phyloP scores from a whole-genome alignment of 1,140 invertebrate genomes.

The Ceratina japonica region DNA sequence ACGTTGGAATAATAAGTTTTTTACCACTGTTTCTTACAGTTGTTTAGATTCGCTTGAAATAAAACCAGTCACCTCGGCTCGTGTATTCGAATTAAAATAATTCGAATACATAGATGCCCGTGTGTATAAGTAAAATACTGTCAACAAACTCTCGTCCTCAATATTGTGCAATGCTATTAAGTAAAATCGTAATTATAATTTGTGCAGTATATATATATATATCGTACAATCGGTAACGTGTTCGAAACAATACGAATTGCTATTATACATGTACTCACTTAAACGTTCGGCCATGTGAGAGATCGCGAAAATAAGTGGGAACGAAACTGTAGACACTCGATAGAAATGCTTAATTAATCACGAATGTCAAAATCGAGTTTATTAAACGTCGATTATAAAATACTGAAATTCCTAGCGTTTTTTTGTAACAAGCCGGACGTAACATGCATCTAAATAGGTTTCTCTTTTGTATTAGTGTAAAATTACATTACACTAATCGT shows the following conservation, averaged over 20 bases:
- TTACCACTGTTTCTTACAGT: not conserved
- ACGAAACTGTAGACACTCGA: not conserved
- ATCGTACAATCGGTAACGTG: not conserved
- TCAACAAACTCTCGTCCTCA: conserved; percentile 8
- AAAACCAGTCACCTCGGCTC: not conserved
- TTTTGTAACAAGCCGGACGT: conserved; percentile 23
- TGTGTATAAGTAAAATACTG: conserved; percentile 4
- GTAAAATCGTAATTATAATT: conserved; percentile 30
- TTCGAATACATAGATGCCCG: conserved; percentile 12
- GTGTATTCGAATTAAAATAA: not conserved
- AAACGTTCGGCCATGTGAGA: not conserved
- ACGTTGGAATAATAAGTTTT: not conserved
- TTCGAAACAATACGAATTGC: not conserved
- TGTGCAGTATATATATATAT: conserved; percentile 40
- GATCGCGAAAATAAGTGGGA: not conserved
- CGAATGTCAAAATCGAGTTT: not conserved
- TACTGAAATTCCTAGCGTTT: conserved; percentile 19
- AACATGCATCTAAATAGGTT: conserved; percentile 1
- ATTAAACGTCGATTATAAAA: conserved; percentile 10
- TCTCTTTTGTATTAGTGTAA: conserved; percentile 8
- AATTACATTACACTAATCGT: conserved; percentile 18
- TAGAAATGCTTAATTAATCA: not conserved
- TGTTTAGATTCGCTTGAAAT: not conserved
- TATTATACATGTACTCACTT: not conserved
- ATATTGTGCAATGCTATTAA: conserved; percentile 39